Evolutionary conservation across 2,888 invertebrate genomes (phyloP), one percentile per base, ranked within the genome.

Genomic region (Trachelus tabidus): DNA sequence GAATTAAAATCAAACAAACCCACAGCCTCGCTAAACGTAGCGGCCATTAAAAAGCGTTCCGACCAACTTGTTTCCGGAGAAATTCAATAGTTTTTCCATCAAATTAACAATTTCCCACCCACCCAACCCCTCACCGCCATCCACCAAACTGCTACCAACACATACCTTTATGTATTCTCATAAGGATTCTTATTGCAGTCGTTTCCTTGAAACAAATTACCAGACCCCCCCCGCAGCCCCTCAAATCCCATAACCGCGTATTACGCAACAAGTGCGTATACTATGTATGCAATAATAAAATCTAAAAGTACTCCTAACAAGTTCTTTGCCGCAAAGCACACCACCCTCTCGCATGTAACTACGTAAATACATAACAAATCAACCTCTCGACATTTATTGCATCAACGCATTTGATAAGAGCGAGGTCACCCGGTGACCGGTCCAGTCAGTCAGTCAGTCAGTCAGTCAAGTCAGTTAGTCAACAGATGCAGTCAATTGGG

Each of bases 401-500:
- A 87, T 89, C 88, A 87, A 87, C 85, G 86, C 83, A 83, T 88
- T 88, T 89, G 88, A 76, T 79, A 68, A 79, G 78, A 75, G 78
- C 87, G 89, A 89, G 89, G 89, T 89, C 89, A 88, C 84, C 84
- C 84, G 86, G 85, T 88, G 86, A 77, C 75, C 79, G 73, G 71
- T 68, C 68, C 34, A 34, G 86, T 85, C 85, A 81, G 86, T 40
- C 56, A 34, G 86, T 85, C 85, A 81, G 86, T 40, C 56, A 56
- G 56, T 56, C 56, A 56, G 56, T 56, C 56, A 56, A 56, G 56
- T 56, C 23, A 56, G 56, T 56, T 23, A 56, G 56, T 85, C 86
- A 85, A 87, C 89, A 88, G 87, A 88, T 86, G 87, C 86, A 84
- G 78, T 83, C 86, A 88, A 89, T 90, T 88, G 87, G 81, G 40